Evolutionary conservation across 2,797 vertebrate species (phyloP).

Genomic region (Lophius americanus): DNA sequence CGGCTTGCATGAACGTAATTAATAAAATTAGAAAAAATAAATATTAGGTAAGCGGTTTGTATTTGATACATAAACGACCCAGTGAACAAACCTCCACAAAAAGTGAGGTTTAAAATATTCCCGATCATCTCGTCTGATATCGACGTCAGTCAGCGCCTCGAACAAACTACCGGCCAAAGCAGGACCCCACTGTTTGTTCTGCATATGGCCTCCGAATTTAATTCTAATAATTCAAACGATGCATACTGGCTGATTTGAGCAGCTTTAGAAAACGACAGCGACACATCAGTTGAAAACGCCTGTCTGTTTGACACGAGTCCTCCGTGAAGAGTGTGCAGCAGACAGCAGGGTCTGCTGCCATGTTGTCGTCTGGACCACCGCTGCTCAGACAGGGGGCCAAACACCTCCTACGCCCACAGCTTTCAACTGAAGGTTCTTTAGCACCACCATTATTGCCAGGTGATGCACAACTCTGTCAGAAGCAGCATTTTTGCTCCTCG

Average conservation of each 20-base stretch:
- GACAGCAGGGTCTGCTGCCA: slow-evolving; percentile 59
- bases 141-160: too few relatives aligned
- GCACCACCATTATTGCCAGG: neutral
- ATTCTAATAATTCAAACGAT: too few relatives aligned
- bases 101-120: too few relatives aligned
- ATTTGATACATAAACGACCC: neutral
- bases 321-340: too few relatives aligned
- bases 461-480: neutral
- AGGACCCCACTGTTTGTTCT: too few relatives aligned
- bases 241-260: neutral
- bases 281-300: neutral
- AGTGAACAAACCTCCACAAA: neutral
- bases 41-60: too few relatives aligned
- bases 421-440: neutral
- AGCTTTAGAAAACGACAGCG: too few relatives aligned
- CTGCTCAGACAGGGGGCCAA: slow-evolving; percentile 36
- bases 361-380: slow-evolving; percentile 62
- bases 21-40: too few relatives aligned
- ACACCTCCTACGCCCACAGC: slow-evolving; percentile 15
- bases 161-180: neutral
- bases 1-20: too few relatives aligned
- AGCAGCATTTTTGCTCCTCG: neutral
- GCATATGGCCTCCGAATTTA: too few relatives aligned
- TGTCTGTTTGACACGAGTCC: too few relatives aligned
- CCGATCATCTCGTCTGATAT: too few relatives aligned